Evolutionary conservation across 2,113 vertebrate species (phyloP), one percentile per base, ranked within the genome.

Genomic region (Emydocephalus ijimae): DNA sequence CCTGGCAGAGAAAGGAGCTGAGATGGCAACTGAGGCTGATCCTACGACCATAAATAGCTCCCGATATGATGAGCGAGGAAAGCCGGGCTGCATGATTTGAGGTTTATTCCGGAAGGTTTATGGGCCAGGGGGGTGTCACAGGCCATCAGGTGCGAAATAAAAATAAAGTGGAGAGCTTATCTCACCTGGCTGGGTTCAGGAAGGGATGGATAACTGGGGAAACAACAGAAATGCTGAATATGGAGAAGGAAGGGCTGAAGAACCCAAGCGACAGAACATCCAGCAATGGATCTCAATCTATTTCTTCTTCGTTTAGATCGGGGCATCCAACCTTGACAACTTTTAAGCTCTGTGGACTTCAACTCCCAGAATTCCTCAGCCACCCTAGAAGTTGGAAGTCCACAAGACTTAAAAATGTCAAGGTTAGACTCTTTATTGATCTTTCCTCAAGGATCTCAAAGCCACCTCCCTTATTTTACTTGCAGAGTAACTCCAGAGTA

Each of bases 61-160:
- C n/a, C 61, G 26, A 59, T 89, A 59, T 50, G 89, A 34, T 29
- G 54, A 50, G 54, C 26, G 43, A 89, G 88, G 52, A 23, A 50
- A 39, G 24, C 34, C 1, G 29, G 11, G 39, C 12, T 20, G 69
- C 39, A 85, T 85, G 59, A 81, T 56, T 29, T 74, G 91, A 81
- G 64, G 55, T 64, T 74, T 24, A 24, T 92, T 92, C 50, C 26
- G 48, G 87, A 45, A 59, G 64, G 29, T 89, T 89, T 92, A 92
- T 90, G 74, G 92, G 43, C 52, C 29, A 48, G 34, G 87, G 1
- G 12, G 50, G 87, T 43, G 23, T 89, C 88, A 3, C 88, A 24
- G 92, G 54, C 54, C 39, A 15, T 50, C 26, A 39, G 18, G 85
- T 5, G 24, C 52, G 1, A 57, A 92, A 92, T 89, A 92, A 89